Conservation (phyloP, 2,113 vertebrate genomes). For the Poecile atricapillus region DNA sequence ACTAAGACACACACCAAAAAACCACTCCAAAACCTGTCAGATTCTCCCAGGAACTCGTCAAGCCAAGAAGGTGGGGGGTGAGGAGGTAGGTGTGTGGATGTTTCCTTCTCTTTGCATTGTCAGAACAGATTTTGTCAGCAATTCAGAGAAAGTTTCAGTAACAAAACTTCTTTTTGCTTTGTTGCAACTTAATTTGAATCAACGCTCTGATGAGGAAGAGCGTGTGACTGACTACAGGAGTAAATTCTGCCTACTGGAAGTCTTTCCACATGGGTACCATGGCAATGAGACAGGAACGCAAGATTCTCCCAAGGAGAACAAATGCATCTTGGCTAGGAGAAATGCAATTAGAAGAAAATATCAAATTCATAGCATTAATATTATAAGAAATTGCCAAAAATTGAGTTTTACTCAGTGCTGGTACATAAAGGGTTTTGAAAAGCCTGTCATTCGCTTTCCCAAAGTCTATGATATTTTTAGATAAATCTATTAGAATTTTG, state of each 20-base stretch:
- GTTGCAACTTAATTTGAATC: not conserved
- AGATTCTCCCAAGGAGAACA: not conserved
- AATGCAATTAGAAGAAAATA: not conserved
- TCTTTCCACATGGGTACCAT: not conserved
- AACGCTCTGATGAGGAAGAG: not conserved
- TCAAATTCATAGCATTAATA: not conserved
- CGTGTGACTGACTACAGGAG: not conserved
- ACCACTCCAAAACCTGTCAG: not conserved
- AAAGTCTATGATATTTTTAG: not conserved
- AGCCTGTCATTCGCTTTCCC: not conserved
- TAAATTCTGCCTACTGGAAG: not conserved
- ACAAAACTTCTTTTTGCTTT: not conserved
- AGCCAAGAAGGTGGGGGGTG: accelerated
- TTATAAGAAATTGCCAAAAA: not conserved
- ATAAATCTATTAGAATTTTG: not conserved
- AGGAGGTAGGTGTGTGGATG: accelerated
- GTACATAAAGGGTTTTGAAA: not conserved
- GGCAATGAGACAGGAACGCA: not conserved
- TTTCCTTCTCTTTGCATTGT: not conserved
- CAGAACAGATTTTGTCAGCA: not conserved
- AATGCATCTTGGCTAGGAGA: not conserved
- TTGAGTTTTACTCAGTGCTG: not conserved
- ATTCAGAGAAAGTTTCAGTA: not conserved
- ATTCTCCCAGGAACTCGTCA: not conserved
- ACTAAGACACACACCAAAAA: not conserved